Evolutionary conservation across 2,888 invertebrate species (phyloP).

Genomic region (Eutolmus rufibarbis): DNA sequence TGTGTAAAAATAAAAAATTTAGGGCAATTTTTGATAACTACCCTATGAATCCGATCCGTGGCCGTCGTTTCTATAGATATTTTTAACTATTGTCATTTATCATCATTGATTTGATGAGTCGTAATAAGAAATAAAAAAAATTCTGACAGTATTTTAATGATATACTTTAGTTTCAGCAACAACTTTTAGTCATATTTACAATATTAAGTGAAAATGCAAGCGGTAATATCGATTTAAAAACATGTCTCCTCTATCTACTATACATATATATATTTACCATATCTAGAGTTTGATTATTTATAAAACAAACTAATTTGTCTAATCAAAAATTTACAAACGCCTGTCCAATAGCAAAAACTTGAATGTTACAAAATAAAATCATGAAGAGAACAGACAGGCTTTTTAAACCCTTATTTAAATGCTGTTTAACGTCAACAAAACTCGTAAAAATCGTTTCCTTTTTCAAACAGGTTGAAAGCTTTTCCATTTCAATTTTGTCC

Average conservation of each 20-base stretch:
- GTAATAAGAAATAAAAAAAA: too few species aligned
- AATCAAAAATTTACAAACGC: background rate
- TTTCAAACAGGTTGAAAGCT: background rate
- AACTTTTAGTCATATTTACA: too few species aligned
- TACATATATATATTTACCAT: too few species aligned
- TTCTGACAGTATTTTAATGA: too few species aligned
- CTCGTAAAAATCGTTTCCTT: background rate
- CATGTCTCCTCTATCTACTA: too few species aligned
- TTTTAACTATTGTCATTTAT: too few species aligned
- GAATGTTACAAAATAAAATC: background rate
- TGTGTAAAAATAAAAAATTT: background rate
- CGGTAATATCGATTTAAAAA: too few species aligned
- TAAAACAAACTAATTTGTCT: background rate
- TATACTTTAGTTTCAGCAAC: too few species aligned
- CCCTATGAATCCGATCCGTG: too few species aligned
- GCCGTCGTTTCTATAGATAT: too few species aligned
- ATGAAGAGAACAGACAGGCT: background rate
- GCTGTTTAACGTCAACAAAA: background rate
- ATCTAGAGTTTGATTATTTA: background rate
- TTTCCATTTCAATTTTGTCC: background rate
- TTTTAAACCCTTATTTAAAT: background rate
- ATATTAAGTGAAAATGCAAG: too few species aligned
- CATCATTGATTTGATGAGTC: background rate
- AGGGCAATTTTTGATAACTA: background rate
- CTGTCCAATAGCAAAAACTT: background rate